phyloP scores from a whole-genome alignment of 2,113 vertebrate species.

The Seriola quinqueradiata region DNA sequence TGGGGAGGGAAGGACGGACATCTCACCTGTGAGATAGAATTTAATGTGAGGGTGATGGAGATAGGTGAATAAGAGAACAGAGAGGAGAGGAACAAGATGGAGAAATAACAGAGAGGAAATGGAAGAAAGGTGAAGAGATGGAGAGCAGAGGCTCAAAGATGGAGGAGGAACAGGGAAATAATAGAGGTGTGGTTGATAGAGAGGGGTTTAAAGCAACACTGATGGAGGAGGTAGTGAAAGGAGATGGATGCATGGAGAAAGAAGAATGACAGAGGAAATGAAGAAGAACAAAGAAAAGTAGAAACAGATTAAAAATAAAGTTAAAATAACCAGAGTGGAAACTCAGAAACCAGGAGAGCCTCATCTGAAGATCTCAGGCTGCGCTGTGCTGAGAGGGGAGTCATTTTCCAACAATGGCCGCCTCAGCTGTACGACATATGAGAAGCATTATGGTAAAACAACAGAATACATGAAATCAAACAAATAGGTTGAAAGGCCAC shows the following conservation, averaged over 20 bases:
- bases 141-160: neutral
- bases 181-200: neutral
- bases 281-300: neutral
- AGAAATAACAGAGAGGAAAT: neutral
- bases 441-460: no score
- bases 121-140: neutral
- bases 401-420: neutral
- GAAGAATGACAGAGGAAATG: neutral
- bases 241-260: neutral
- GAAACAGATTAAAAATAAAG: neutral
- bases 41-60: neutral
- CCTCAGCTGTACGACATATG: no score
- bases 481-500: no score
- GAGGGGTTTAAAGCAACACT: neutral
- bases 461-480: no score
- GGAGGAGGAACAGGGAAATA: neutral
- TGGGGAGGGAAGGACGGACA: neutral
- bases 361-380: neutral
- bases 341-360: neutral
- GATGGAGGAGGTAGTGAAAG: neutral
- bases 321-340: neutral
- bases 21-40: conserved; percentile 16
- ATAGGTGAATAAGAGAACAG: neutral
- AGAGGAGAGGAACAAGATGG: neutral
- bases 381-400: neutral